These are phyloP conservation scores for Nezara viridula DNA, from an alignment of 2,888 invertebrate genomes.

Conservation along the genomic window DNA sequence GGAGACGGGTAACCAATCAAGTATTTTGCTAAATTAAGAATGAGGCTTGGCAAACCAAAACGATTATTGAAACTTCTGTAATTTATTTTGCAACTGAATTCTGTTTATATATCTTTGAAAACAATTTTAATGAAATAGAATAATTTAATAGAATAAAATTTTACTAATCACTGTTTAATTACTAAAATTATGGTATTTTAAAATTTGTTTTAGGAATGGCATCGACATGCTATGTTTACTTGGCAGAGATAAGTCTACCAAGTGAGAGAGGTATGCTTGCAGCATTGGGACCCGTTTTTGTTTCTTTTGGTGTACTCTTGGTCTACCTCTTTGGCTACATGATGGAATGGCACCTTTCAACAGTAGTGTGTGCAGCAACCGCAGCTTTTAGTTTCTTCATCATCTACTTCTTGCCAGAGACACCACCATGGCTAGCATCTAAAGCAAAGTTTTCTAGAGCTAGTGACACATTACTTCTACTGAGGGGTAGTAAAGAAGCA, in stretches of 20 bases:
- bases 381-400: constrained; percentile 74
- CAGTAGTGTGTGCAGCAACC: constrained; percentile 70
- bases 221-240: constrained; percentile 78
- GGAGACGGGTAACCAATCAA: neutral
- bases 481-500: constrained; percentile 75
- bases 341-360: constrained; percentile 77
- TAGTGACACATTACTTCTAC: constrained; percentile 76
- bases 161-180: neutral
- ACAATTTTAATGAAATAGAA: no score
- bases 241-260: constrained; percentile 79
- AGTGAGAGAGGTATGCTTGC: constrained; percentile 79
- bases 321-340: constrained; percentile 79
- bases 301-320: constrained; percentile 80
- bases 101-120: no score
- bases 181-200: neutral
- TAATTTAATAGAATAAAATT: no score
- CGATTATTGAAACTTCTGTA: no score
- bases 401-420: constrained; percentile 78
- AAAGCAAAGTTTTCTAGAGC: constrained; percentile 75
- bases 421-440: constrained; percentile 78
- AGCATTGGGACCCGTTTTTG: constrained; percentile 79
- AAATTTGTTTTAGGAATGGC: constrained; percentile 74
- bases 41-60: no score
- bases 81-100: no score
- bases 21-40: neutral